Evolutionary conservation across 64 coral and sea anemone genomes (phyloP), one percentile per base, ranked within the genome.

Genomic region (Acropora tenuis): DNA sequence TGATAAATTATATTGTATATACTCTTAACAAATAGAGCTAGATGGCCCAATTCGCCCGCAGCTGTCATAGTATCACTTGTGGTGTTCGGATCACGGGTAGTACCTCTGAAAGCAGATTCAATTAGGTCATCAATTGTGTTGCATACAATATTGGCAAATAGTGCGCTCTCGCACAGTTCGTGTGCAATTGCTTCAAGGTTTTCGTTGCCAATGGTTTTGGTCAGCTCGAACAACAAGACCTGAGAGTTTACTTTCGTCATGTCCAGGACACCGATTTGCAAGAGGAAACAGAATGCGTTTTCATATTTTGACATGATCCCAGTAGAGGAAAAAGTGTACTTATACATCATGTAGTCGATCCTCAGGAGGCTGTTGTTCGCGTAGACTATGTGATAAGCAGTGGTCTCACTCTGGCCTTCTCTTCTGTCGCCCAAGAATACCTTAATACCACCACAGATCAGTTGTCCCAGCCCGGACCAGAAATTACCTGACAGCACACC

Each of bases 231-330:
- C 8, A 91, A 58, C 47, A 81, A 11, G 45, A 91, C 30, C 48
- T 91, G 89, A n/a, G 89, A 78, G 50, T 91, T 75, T 17, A 83
- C 47, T 58, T 81, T 83, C 19, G 20, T 13, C 66, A 74, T 53
- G 69, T 91, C 89, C 47, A 91, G 66, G 13, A 91, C 79, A 40
- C 79, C 79, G 50, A 91, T 47, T 76, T 92, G 73, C 5, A 78
- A 12, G 45, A 47, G 53, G 73, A 77, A 78, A 30, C 80, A 75
- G 44, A 92, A 86, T 30, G 15, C 8, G 48, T 92, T 92, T 7
- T 49, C 6, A 17, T 50, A 6, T 43, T 84, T 78, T 4, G 76
- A 13, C 4, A 58, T 66, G 53, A 92, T 18, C 2, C 90, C 90
- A 19, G 10, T 8, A 1, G 71, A 66, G 8, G 18, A 43, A 41